Evolutionary conservation across 2,888 invertebrate species (phyloP).

Genomic region (Limenitis camilla): DNA sequence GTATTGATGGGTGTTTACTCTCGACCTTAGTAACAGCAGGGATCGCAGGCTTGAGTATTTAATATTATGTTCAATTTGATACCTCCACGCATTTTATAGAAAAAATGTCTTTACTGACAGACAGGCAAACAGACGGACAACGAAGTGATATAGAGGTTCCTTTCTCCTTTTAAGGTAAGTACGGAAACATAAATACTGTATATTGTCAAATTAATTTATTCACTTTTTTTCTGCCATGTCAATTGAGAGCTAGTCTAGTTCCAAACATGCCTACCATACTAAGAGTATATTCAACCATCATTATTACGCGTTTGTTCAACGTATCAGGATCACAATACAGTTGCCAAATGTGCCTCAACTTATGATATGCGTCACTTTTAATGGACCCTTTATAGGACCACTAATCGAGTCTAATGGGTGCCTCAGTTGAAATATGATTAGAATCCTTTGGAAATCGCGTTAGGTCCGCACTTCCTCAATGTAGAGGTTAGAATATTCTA

Average conservation of each 20-base stretch:
- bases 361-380: constrained; percentile 61
- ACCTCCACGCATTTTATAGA: too few species aligned
- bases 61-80: too few species aligned
- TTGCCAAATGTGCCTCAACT: constrained; percentile 65
- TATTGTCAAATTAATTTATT: too few species aligned
- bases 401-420: constrained; percentile 50
- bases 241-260: neutral
- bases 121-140: too few species aligned
- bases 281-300: constrained; percentile 37
- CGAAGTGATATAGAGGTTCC: too few species aligned
- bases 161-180: too few species aligned
- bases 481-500: constrained; percentile 17
- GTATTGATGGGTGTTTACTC: too few species aligned
- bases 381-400: constrained; percentile 46
- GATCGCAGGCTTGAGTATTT: too few species aligned
- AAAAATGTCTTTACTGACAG: too few species aligned
- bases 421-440: constrained; percentile 40
- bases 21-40: too few species aligned
- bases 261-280: constrained; percentile 24
- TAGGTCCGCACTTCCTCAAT: constrained; percentile 25
- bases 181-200: too few species aligned
- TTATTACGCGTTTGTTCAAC: constrained; percentile 66
- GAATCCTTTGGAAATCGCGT: constrained; percentile 33
- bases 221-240: too few species aligned
- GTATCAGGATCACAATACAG: constrained; percentile 64